These are phyloP conservation scores for Nannospalax galili DNA, from an alignment of 2,113 vertebrate genomes.

Conservation along the genomic window DNA sequence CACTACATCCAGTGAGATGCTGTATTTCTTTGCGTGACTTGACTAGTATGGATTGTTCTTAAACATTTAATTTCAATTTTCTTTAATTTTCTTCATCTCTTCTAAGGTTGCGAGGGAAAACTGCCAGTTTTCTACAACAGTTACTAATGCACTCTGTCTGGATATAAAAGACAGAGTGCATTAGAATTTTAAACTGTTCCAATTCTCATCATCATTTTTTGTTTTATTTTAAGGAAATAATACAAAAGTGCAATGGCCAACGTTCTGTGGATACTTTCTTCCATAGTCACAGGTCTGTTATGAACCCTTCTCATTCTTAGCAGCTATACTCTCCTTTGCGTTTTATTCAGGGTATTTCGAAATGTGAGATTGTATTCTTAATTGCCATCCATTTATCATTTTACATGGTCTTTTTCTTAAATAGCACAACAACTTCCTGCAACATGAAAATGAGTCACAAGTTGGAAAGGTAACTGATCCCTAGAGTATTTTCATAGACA, in stretches of 20 bases:
- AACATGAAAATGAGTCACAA: not conserved
- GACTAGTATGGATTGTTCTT: not conserved
- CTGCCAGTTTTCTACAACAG: not conserved
- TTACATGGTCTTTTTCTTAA: not conserved
- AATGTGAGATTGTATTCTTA: conserved; percentile 43
- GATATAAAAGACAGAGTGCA: not conserved
- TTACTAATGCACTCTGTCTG: not conserved
- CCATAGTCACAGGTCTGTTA: not conserved
- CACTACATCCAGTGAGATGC: too few species aligned
- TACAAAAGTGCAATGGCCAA: not conserved
- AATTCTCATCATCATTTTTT: not conserved
- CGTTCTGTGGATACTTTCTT: not conserved
- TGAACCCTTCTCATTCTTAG: not conserved
- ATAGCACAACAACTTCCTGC: not conserved
- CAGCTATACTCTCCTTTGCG: not conserved
- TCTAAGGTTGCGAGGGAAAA: not conserved
- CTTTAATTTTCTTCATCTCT: not conserved
- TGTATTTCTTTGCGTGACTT: not conserved
- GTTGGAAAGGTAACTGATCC: not conserved
- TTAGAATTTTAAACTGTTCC: not conserved
- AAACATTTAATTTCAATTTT: not conserved
- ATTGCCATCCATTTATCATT: conserved; percentile 7
- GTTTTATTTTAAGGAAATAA: conserved; percentile 21
- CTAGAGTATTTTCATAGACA: not conserved
- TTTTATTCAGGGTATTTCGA: not conserved